Evolutionary conservation across 1,140 invertebrate species (phyloP).

Genomic region (Drosophila malerkotliana): DNA sequence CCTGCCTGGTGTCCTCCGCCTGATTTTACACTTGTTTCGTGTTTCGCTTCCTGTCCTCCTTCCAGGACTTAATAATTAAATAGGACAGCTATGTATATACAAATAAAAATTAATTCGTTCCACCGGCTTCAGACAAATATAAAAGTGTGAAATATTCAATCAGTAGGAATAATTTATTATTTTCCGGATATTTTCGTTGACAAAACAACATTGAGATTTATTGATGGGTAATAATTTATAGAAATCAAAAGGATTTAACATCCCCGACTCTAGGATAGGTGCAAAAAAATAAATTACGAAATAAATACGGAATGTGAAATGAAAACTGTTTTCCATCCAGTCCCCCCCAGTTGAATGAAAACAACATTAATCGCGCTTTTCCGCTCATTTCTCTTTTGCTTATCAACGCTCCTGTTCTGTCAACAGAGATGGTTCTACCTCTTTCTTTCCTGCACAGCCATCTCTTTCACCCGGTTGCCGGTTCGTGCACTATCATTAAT

Average conservation of each 20-base stretch:
- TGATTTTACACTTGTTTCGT: slow-evolving; percentile 55
- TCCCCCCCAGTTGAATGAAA: slow-evolving; percentile 4
- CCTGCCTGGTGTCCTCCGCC: slow-evolving; percentile 26
- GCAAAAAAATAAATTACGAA: too few relatives aligned
- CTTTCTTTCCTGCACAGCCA: neutral
- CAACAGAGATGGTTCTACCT: slow-evolving; percentile 6
- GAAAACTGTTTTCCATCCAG: neutral
- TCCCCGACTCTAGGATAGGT: neutral
- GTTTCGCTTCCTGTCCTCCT: slow-evolving; percentile 7
- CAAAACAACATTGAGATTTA: slow-evolving; percentile 16
- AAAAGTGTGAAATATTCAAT: slow-evolving; percentile 43
- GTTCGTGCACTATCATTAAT: slow-evolving; percentile 74
- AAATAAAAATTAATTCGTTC: slow-evolving; percentile 21
- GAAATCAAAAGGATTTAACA: neutral
- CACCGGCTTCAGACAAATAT: slow-evolving; percentile 36
- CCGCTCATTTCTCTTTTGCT: slow-evolving; percentile 45
- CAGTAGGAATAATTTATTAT: slow-evolving; percentile 24
- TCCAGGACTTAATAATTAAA: slow-evolving; percentile 49
- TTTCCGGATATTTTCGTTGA: neutral
- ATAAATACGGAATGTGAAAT: neutral
- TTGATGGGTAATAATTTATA: slow-evolving; percentile 11
- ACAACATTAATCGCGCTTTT: slow-evolving; percentile 61
- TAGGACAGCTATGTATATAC: slow-evolving; percentile 1
- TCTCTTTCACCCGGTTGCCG: neutral
- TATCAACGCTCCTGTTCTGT: slow-evolving; percentile 45